These are phyloP conservation scores for Nycticebus coucang DNA, from an alignment of 2,113 vertebrate species.

Conservation along the genomic window DNA sequence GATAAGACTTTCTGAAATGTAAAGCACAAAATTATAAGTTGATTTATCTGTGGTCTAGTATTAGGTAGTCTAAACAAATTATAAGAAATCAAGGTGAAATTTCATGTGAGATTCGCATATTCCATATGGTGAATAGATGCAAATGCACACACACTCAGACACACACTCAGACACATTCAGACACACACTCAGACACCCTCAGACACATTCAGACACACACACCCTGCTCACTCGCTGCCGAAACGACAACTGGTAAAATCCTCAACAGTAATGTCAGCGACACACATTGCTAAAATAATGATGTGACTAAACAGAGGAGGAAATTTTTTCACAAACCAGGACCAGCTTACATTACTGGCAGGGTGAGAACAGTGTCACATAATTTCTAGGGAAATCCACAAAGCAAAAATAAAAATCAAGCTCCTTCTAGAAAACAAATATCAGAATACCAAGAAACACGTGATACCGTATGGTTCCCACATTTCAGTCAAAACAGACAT, in stretches of 20 bases:
- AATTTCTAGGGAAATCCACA: conserved; percentile 52
- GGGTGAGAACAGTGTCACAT: not conserved
- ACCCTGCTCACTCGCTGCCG: not conserved
- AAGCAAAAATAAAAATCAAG: not conserved
- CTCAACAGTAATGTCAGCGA: not conserved
- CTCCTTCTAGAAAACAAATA: not conserved
- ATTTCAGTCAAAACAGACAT: not conserved
- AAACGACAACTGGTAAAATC: not conserved
- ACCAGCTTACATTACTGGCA: conserved; percentile 48
- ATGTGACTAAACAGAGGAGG: conserved; percentile 31
- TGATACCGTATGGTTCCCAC: not conserved
- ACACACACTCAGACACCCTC: too few relatives aligned
- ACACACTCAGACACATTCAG: too few relatives aligned
- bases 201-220: too few relatives aligned
- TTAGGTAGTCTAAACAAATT: not conserved
- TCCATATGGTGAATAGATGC: not conserved
- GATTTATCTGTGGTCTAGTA: not conserved
- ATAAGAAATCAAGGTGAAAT: not conserved
- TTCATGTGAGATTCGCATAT: not conserved
- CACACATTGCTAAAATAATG: conserved; percentile 25
- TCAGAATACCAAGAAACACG: not conserved
- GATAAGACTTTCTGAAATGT: not conserved
- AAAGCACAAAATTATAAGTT: not conserved
- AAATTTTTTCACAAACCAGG: not conserved
- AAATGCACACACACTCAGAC: not conserved